These are phyloP conservation scores for Acanthoscelides obtectus DNA, from an alignment of 2,888 invertebrate species.

Conservation along the genomic window DNA sequence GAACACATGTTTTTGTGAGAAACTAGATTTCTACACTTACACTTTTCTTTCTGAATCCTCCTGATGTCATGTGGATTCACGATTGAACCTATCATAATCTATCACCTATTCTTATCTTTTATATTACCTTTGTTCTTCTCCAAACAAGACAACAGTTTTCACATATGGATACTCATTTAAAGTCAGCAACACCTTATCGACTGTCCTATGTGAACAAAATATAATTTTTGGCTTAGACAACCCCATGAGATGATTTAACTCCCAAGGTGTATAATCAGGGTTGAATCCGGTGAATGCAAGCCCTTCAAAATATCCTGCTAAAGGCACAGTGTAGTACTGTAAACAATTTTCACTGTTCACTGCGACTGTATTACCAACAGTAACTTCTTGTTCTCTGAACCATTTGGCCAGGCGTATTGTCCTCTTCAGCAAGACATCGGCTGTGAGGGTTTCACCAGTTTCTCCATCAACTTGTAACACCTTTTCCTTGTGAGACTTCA, in stretches of 20 bases:
- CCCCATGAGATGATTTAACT: slow-evolving; percentile 61
- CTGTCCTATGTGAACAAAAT: slow-evolving; percentile 58
- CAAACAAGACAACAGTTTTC: slow-evolving; percentile 49
- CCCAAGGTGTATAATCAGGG: slow-evolving; percentile 59
- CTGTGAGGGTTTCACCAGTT: slow-evolving; percentile 55
- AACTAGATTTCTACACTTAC: no score
- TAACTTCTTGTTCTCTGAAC: slow-evolving; percentile 51
- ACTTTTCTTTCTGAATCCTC: no score
- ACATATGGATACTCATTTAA: slow-evolving; percentile 38
- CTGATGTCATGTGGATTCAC: no score
- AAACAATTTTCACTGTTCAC: slow-evolving; percentile 61
- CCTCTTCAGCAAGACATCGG: slow-evolving; percentile 51
- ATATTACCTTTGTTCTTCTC: slow-evolving; percentile 38
- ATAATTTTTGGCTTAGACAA: slow-evolving; percentile 67
- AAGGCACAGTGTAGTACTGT: slow-evolving; percentile 54
- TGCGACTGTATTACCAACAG: slow-evolving; percentile 54
- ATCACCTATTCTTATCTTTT: no score
- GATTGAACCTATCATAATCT: no score
- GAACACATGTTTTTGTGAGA: no score
- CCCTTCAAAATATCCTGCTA: slow-evolving; percentile 56
- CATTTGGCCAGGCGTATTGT: slow-evolving; percentile 55
- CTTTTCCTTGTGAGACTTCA: slow-evolving; percentile 36
- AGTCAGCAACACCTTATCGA: slow-evolving; percentile 54
- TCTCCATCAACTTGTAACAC: slow-evolving; percentile 52
- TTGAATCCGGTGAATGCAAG: slow-evolving; percentile 58